Evolutionary conservation across 2,113 vertebrate species (phyloP), one percentile per base, ranked within the genome.

Genomic region (Amia ocellicauda): DNA sequence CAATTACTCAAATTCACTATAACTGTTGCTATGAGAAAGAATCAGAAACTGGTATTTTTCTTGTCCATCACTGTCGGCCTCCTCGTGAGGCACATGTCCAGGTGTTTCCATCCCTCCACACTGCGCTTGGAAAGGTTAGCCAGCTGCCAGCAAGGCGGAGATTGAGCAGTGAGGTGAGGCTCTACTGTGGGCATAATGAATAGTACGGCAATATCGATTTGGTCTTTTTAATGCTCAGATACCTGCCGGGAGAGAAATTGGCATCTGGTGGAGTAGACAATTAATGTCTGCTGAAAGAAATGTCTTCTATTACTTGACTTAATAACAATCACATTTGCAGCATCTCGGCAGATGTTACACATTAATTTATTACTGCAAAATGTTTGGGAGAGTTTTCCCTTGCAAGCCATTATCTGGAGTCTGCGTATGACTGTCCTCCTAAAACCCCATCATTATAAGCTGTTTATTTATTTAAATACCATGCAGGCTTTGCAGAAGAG

Each of bases 321-420:
- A 83, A 81, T 83, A 79, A 80, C 73, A 69, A 67, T 66, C 74
- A 72, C 78, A 74, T 73, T 74, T 73, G 69, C 68, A 74, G 69
- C 69, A 76, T 70, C 73, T 74, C 64, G 62, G 74, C 81, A 86
- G 82, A 83, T 84, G 80, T 77, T 80, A 70, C 69, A 73, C 69
- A 69, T 69, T 69, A 78, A 81, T 82, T 82, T 70, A 79, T 81
- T 78, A 82, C 67, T 42, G 63, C 73, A 73, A 72, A 60, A 58
- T 76, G 75, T 74, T 78, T 66, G 72, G 73, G 73, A 73, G 68
- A 75, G 63, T 58, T 60, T 68, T 83, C 78, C 78, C 74, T 58
- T 73, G 76, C 76, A 80, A 78, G 76, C 69, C 67, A 80, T 83
- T 81, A 79, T 79, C 70, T 27, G 58, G 54, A 72, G 66, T 59